Evolutionary conservation across 2,888 invertebrate genomes (phyloP), one percentile per base, ranked within the genome.

Genomic region (Ophion obscuratus): DNA sequence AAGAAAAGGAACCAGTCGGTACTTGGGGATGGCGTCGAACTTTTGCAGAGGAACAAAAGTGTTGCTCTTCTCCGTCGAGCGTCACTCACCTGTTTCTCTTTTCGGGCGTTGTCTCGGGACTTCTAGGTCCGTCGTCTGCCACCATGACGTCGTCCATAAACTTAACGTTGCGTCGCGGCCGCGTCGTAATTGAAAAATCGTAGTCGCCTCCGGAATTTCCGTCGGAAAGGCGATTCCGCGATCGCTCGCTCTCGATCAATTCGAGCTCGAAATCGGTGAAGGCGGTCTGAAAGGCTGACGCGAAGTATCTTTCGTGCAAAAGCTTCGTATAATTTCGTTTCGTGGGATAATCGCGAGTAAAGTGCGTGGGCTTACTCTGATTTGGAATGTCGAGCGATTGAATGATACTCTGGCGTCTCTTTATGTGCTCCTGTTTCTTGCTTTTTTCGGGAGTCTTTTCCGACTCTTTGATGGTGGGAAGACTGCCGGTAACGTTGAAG

Each of bases 241-340:
- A 88, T 77, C 88, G 89, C 73, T 92, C 92, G 74, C 88, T 91
- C 79, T 92, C 89, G 27, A 94, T 92, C 20, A 94, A 85, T n/a
- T 93, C 93, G n/a, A 93, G 82, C 86, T 94, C 94, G 84, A 94
- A 94, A 78, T 94, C 94, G 11, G 92, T 88, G 17, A 93, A 90
- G 17, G 90, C 93, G 24, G 92, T 92, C 71, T 92, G 90, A 81
- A 92, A 92, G 1, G 82, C 88, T 87, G 70, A 44, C 7, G 17
- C 2, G 14, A 64, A 74, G 53, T 5, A 87, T 61, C 6, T 82
- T 3, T 74, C n/a, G 78, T 76, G 64, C 44, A 62, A 74, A 59
- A 36, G 53, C 14, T 11, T 62, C 1, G n/a, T 78, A 7, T 0
- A 73, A 67, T 27, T 47, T 9, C 68, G 1, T n/a, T 40, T n/a